Evolutionary conservation across 2,797 vertebrate genomes (phyloP).

Genomic region (Urocyon cinereoargenteus): DNA sequence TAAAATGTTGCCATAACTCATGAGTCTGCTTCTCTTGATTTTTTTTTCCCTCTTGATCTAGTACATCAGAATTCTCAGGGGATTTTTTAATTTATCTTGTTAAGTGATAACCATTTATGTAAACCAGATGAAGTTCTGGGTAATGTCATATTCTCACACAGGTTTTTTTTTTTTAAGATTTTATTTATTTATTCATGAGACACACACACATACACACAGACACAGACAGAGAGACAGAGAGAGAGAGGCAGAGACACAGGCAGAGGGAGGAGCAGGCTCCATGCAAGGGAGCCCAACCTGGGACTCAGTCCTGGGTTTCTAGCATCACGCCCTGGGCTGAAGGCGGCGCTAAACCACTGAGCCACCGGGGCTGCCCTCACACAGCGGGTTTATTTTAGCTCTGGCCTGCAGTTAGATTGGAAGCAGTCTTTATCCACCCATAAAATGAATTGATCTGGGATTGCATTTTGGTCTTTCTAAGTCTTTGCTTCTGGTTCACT

Average conservation of each 20-base stretch:
- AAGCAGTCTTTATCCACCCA: background rate
- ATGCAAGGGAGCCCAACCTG: no score
- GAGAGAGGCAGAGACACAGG: no score
- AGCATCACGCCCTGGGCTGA: no score
- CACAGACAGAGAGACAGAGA: no score
- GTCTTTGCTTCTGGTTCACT: background rate
- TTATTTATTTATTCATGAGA: no score
- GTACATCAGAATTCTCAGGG: background rate
- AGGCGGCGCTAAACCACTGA: no score
- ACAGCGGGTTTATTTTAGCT: background rate
- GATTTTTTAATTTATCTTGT: background rate
- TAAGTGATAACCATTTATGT: background rate
- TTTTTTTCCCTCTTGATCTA: background rate
- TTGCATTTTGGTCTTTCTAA: no score
- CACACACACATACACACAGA: no score
- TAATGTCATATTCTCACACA: background rate
- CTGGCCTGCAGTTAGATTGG: background rate
- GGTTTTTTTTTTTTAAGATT: background rate
- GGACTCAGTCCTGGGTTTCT: no score
- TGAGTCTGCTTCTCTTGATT: background rate
- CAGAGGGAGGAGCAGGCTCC: no score
- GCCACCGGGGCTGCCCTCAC: no score
- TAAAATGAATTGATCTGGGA: background rate
- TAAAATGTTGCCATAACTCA: background rate
- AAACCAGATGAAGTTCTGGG: background rate